A percentile compares a stretch with the other conserved stretches of the same genome.
These are phyloP conservation scores for Agrilus planipennis DNA, from an alignment of 1,140 invertebrate genomes.

Conservation along the genomic window DNA sequence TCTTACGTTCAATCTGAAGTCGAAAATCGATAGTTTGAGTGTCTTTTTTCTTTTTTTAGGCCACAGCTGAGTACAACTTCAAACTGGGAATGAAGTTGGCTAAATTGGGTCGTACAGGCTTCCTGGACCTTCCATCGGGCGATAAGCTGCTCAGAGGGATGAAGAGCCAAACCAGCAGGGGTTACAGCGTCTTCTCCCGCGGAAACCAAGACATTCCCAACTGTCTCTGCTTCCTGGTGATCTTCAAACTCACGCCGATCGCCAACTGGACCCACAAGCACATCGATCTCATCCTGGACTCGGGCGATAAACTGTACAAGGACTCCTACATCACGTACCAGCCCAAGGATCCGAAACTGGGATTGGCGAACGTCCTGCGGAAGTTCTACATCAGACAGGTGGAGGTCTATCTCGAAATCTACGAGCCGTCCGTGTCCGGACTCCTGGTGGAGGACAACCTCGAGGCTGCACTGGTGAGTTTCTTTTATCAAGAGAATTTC, in stretches of 20 bases:
- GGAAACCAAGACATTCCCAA: slow-evolving; percentile 23
- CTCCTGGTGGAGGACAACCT: slow-evolving; percentile 14
- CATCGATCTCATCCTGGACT: slow-evolving; percentile 27
- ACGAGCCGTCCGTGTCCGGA: slow-evolving; percentile 20
- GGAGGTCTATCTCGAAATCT: slow-evolving; percentile 22
- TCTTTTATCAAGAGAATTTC: slow-evolving; percentile 24
- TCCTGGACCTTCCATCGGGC: slow-evolving; percentile 14
- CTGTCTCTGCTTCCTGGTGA: slow-evolving; percentile 19
- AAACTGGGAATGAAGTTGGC: slow-evolving; percentile 5
- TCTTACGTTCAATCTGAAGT: slow-evolving; percentile 2
- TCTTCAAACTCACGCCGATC: slow-evolving; percentile 13
- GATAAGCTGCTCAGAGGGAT: slow-evolving; percentile 23
- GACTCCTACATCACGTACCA: slow-evolving; percentile 29
- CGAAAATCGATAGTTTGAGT: not conserved
- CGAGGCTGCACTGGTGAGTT: slow-evolving; percentile 16
- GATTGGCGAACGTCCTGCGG: slow-evolving; percentile 8
- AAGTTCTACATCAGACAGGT: slow-evolving; percentile 12
- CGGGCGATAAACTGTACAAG: slow-evolving; percentile 28
- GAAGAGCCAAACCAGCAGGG: slow-evolving; percentile 18
- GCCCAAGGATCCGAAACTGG: slow-evolving; percentile 15
- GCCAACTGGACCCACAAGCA: slow-evolving; percentile 24
- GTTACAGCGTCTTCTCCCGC: slow-evolving; percentile 13
- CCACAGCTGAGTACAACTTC: not conserved
- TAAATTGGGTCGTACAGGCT: slow-evolving; percentile 17
- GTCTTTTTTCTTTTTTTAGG: not conserved